These are phyloP conservation scores for Parasteatoda lunata DNA, from an alignment of 2,888 invertebrate species.

Conservation along the genomic window DNA sequence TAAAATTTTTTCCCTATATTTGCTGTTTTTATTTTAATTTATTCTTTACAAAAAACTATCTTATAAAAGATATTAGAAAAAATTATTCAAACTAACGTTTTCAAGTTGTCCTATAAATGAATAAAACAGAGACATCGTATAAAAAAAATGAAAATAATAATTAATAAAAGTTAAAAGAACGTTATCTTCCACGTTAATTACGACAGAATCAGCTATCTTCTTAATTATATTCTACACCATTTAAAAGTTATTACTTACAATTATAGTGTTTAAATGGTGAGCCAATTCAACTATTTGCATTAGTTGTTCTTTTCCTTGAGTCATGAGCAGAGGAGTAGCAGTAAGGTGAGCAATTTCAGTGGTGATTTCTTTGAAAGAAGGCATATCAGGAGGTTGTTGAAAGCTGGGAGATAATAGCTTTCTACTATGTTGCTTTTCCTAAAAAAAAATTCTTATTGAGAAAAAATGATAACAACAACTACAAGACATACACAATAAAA, in stretches of 20 bases:
- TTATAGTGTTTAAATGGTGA: conserved; percentile 89
- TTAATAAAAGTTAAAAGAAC: too few relatives aligned
- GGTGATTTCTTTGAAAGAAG: conserved; percentile 28
- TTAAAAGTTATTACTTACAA: conserved; percentile 74
- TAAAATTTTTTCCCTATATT: too few relatives aligned
- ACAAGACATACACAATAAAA: too few relatives aligned
- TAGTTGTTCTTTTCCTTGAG: conserved; percentile 79
- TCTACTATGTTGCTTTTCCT: conserved; percentile 56
- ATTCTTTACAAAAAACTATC: too few relatives aligned
- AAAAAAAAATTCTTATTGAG: background rate
- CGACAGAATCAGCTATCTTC: too few relatives aligned
- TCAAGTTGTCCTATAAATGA: background rate
- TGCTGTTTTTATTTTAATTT: too few relatives aligned
- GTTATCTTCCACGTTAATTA: too few relatives aligned
- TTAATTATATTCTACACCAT: too few relatives aligned
- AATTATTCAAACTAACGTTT: background rate
- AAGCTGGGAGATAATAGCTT: conserved; percentile 46
- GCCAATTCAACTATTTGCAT: conserved; percentile 87
- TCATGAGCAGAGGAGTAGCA: conserved; percentile 76
- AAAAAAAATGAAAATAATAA: background rate
- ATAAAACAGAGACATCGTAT: background rate
- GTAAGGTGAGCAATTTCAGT: conserved; percentile 56
- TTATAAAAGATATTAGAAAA: too few relatives aligned
- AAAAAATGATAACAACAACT: too few relatives aligned
- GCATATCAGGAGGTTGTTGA: conserved; percentile 39